These are phyloP conservation scores for Semnornis frantzii DNA, from an alignment of 2,113 vertebrate genomes.

Conservation along the genomic window DNA sequence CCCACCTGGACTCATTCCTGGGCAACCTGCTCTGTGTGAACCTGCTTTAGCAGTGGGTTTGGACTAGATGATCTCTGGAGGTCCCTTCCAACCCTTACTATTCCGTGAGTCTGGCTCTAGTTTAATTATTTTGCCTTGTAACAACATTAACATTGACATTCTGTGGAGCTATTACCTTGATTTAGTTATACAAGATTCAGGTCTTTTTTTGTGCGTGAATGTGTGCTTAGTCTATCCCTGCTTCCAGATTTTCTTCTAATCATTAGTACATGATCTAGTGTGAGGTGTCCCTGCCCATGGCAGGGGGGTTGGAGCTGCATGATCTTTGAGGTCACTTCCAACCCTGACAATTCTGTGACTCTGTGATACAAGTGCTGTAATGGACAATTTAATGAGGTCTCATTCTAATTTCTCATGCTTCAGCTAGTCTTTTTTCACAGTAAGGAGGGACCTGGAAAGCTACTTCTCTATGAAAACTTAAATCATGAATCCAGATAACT, in stretches of 20 bases:
- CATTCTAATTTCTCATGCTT: background rate
- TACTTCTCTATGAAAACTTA: background rate
- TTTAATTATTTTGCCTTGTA: conserved; percentile 26
- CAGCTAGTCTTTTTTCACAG: background rate
- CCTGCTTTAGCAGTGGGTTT: too few species aligned
- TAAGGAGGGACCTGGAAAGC: background rate
- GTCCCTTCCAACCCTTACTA: too few species aligned
- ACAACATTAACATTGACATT: background rate
- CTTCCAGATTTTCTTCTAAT: background rate
- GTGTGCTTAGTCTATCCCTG: background rate
- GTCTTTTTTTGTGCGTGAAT: background rate
- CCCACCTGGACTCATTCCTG: too few species aligned
- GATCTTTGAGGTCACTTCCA: too few species aligned
- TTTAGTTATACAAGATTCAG: background rate
- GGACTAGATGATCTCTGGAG: too few species aligned
- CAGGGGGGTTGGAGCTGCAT: too few species aligned
- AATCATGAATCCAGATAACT: background rate
- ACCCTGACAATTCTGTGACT: too few species aligned
- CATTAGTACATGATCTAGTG: background rate
- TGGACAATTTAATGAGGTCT: background rate
- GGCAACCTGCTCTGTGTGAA: too few species aligned
- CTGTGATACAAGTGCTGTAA: background rate
- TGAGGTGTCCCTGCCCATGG: too few species aligned
- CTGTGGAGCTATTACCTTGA: background rate
- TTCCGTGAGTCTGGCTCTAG: background rate